Percentiles rank a stretch among this genome's conserved stretches.
These are phyloP conservation scores for Steinernema hermaphroditum DNA, from an alignment of 2,888 invertebrate species.

Conservation along the genomic window DNA sequence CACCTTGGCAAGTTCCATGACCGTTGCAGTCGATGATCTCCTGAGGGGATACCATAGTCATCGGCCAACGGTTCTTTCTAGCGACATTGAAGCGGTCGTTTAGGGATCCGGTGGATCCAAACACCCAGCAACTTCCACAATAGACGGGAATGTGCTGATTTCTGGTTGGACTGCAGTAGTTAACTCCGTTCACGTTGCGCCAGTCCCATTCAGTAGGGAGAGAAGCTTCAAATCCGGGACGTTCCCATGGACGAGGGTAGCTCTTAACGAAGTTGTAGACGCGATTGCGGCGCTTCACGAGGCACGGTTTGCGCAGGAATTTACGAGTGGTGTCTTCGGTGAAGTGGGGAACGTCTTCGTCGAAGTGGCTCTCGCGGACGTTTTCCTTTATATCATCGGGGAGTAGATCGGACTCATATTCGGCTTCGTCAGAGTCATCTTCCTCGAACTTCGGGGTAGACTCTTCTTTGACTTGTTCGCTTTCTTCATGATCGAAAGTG, in stretches of 20 bases:
- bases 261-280: slow-evolving; percentile 38
- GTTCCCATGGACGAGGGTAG: slow-evolving; percentile 58
- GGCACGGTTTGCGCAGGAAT: neutral
- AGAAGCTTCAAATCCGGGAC: slow-evolving; percentile 47
- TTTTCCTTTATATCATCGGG: neutral
- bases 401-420: neutral
- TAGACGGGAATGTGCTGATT: slow-evolving; percentile 70
- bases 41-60: slow-evolving; percentile 68
- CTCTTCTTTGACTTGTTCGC: neutral
- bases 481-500: neutral
- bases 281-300: slow-evolving; percentile 2
- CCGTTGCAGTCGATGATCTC: slow-evolving; percentile 69
- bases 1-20: slow-evolving; percentile 68
- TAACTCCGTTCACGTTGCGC: slow-evolving; percentile 69
- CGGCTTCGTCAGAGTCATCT: neutral
- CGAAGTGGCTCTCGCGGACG: too few species aligned
- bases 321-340: neutral
- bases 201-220: slow-evolving; percentile 68
- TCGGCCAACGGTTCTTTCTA: slow-evolving; percentile 69
- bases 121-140: slow-evolving; percentile 71
- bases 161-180: slow-evolving; percentile 68
- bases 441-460: neutral
- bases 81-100: slow-evolving; percentile 70
- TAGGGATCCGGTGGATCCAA: slow-evolving; percentile 69
- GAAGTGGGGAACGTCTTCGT: too few species aligned